Evolutionary conservation across 2,797 vertebrate species (phyloP).

Genomic region (Rhadinocentrus ornatus): DNA sequence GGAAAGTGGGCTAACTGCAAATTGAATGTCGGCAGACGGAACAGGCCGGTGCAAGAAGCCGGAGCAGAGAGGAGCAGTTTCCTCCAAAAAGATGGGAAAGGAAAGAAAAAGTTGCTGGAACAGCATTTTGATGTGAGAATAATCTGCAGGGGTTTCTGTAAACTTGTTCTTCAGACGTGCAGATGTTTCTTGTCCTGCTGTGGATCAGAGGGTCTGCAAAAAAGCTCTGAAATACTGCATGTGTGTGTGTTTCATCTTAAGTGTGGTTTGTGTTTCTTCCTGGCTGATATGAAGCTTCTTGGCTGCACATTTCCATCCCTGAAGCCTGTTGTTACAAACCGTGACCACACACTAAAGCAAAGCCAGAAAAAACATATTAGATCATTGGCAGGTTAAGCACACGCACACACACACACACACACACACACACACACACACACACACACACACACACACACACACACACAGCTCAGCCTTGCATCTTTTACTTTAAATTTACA

Average conservation of each 20-base stretch:
- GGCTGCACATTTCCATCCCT: conserved; percentile 53
- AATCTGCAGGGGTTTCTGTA: conserved; percentile 4
- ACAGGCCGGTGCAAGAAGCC: conserved; percentile 38
- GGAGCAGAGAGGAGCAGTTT: conserved; percentile 27
- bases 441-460: conserved; percentile 16
- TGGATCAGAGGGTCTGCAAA: conserved; percentile 28
- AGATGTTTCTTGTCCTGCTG: conserved; percentile 5
- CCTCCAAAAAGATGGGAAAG: not conserved
- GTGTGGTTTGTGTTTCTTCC: conserved; percentile 22
- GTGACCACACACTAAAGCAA: conserved; percentile 37
- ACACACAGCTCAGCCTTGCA: not conserved
- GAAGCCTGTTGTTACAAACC: conserved; percentile 40
- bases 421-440: no score
- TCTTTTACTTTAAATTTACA: conserved; percentile 37
- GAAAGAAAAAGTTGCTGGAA: conserved; percentile 17
- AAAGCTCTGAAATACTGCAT: conserved; percentile 22
- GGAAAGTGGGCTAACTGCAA: conserved; percentile 74
- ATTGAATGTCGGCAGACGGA: conserved; percentile 68
- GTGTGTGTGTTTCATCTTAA: conserved; percentile 23
- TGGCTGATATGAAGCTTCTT: conserved; percentile 44
- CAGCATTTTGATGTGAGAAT: conserved; percentile 26
- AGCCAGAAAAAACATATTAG: conserved; percentile 43
- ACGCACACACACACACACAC: not conserved
- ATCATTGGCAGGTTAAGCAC: conserved; percentile 33
- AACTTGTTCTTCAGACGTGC: conserved; percentile 1